These are phyloP conservation scores for Furcifer pardalis DNA, from an alignment of 2,797 vertebrate genomes.

Conservation along the genomic window DNA sequence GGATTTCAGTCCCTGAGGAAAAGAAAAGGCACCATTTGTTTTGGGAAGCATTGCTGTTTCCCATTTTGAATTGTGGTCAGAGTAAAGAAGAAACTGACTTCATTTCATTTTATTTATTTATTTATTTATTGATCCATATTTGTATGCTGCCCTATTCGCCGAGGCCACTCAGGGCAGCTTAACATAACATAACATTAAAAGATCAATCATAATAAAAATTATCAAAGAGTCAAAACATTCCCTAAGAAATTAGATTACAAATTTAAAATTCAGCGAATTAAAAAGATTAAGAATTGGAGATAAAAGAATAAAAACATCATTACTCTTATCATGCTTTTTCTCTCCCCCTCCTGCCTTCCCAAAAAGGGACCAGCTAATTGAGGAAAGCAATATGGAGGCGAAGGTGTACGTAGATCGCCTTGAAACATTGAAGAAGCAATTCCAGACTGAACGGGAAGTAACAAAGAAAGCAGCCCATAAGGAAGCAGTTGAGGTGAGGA, in stretches of 20 bases:
- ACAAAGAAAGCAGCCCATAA: constrained; percentile 65
- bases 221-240: too few species aligned
- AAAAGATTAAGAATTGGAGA: too few species aligned
- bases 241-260: too few species aligned
- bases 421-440: constrained; percentile 70
- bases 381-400: constrained; percentile 68
- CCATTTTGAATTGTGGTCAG: not conserved
- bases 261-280: too few species aligned
- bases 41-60: not conserved
- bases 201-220: too few species aligned
- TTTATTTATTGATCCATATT: too few species aligned
- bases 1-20: too few species aligned
- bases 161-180: too few species aligned
- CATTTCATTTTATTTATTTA: too few species aligned
- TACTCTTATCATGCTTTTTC: not conserved
- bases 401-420: constrained; percentile 61
- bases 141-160: too few species aligned
- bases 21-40: not conserved
- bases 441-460: constrained; percentile 67
- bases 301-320: too few species aligned
- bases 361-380: constrained; percentile 72
- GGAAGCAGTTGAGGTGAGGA: constrained; percentile 64
- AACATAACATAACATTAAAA: too few species aligned
- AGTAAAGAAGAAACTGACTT: not conserved
- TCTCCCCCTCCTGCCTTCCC: constrained; percentile 1